Evolutionary conservation across 92 coral and sea anemone species (phyloP).

Genomic region (Epizoanthus fatuus): DNA sequence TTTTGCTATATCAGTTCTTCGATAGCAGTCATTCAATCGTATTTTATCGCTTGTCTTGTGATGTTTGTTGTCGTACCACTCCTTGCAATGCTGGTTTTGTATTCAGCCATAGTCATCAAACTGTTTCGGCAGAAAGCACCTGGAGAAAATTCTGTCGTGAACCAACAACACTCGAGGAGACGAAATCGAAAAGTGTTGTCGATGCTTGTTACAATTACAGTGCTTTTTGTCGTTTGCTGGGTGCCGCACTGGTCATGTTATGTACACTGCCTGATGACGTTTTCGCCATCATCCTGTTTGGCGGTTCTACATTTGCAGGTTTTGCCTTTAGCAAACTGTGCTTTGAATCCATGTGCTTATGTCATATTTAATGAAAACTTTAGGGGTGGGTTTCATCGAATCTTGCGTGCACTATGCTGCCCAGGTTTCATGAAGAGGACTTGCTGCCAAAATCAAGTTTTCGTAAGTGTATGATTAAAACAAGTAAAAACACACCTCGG

Average conservation of each 20-base stretch:
- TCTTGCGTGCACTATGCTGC: background rate
- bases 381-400: background rate
- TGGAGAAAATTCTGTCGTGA: slow-evolving; percentile 70
- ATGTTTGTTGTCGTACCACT: slow-evolving; percentile 57
- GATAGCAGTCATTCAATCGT: background rate
- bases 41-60: slow-evolving; percentile 32
- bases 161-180: slow-evolving; percentile 44
- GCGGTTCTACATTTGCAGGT: background rate
- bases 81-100: slow-evolving; percentile 31
- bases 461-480: too few relatives aligned
- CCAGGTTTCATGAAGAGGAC: too few relatives aligned
- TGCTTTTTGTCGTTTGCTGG: slow-evolving; percentile 54
- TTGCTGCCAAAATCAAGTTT: too few relatives aligned
- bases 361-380: background rate
- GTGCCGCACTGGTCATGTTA: slow-evolving; percentile 43
- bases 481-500: too few relatives aligned
- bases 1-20: slow-evolving; percentile 36
- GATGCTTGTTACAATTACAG: slow-evolving; percentile 62
- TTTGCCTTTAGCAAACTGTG: background rate
- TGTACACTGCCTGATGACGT: background rate
- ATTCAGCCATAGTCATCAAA: slow-evolving; percentile 67
- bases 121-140: slow-evolving; percentile 60
- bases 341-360: background rate
- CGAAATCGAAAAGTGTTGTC: slow-evolving; percentile 54
- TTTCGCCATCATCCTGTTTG: background rate